Base-by-base conservation (phyloP, 1,140 invertebrate genomes). In the Vollenhovia emeryi region DNA sequence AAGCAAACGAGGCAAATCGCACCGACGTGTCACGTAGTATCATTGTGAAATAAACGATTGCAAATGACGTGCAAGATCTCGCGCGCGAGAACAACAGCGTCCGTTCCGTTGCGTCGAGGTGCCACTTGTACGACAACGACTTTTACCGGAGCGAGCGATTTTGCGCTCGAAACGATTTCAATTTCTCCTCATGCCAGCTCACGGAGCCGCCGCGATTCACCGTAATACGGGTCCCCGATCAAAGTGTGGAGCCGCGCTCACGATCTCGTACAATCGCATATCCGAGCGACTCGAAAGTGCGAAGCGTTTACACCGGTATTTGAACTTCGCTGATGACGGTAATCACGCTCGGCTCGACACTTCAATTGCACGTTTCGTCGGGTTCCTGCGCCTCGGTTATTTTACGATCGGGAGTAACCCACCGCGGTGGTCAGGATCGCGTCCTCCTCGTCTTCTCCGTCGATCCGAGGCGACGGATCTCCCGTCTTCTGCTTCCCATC, bases 291-390 rank as follows among this genome's bases (percentile, higher is more conserved):
- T 91, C 88, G 90, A 92, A 92, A 91, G 91, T 89, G 92, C 91
- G 91, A 91, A 92, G 86, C 92, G 90, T 88, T 92, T 91, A 91
- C 87, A 91, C 91, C 87, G 91, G 92, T 92, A 92, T 92, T 93
- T 92, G 91, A 92, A 93, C 91, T 92, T 93, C 84, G 86, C 80
- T 93, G 92, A 93, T 93, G 91, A 93, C 91, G 91, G 92, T 93
- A 92, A 93, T 93, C 92, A 92, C 84, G 87, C 86, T 86, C 91
- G 86, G 43, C 89, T 88, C 84, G 87, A 91, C 87, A 86, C 90
- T 91, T 90, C 92, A 92, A 92, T 93, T 93, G 92, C 91, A 93
- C 91, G 91, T 93, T 92, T 92, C 92, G 91, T 90, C 91, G 89
- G 86, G 90, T 92, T 91, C 91, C 91, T 91, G 91, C 90, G 88